Conservation (phyloP, 2,888 invertebrate genomes). For the Sarcophaga carnaria region DNA sequence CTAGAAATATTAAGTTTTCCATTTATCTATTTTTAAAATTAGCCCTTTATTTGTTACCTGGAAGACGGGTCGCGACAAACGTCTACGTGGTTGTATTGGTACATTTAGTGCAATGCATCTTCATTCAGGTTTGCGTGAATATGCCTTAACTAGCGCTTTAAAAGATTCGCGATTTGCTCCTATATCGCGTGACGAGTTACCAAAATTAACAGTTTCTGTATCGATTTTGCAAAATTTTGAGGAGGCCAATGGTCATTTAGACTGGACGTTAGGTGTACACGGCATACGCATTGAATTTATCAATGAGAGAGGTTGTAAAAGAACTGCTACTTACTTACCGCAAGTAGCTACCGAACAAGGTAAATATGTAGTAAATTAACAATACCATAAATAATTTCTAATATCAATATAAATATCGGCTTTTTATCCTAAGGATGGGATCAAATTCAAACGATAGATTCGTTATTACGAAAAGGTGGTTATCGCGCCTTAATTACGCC, state of each 20-base stretch:
- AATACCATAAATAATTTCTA: background rate
- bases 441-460: conserved; percentile 98
- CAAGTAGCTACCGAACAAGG: conserved; percentile 99
- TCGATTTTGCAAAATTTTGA: conserved; percentile 97
- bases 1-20: background rate
- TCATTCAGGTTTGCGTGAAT: conserved; percentile 96
- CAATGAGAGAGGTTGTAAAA: conserved; percentile 95
- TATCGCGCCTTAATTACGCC: conserved; percentile 95
- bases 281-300: conserved; percentile 99
- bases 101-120: conserved; percentile 98
- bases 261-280: conserved; percentile 98
- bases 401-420: background rate
- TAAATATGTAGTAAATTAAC: conserved; percentile 77
- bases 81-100: conserved; percentile 98
- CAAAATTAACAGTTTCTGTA: conserved; percentile 95
- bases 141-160: conserved; percentile 98
- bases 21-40: conserved; percentile 70
- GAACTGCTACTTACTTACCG: conserved; percentile 99
- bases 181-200: conserved; percentile 95
- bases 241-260: conserved; percentile 95
- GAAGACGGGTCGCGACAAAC: conserved; percentile 97
- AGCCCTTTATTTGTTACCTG: conserved; percentile 99
- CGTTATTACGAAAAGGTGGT: conserved; percentile 97
- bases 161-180: conserved; percentile 98
- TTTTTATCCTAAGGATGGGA: conserved; percentile 92